Conservation (phyloP, 2,888 invertebrate species). For the Mythimna lalbum region DNA sequence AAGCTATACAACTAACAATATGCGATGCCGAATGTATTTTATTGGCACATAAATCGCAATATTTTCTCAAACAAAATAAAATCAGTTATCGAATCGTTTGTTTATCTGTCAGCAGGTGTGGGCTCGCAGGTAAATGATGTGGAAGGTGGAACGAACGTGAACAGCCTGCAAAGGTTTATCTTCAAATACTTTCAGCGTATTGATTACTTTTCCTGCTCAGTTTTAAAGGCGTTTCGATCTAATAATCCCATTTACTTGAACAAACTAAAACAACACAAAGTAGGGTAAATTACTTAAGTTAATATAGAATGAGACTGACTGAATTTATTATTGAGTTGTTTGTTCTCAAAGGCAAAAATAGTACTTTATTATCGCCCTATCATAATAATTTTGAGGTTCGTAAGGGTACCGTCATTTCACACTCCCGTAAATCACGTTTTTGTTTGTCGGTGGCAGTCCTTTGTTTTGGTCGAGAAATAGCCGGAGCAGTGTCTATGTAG, state of each 20-base stretch:
- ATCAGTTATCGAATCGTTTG: slow-evolving; percentile 77
- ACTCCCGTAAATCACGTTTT: slow-evolving; percentile 83
- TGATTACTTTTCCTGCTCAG: slow-evolving; percentile 47
- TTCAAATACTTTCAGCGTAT: slow-evolving; percentile 54
- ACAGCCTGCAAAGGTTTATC: slow-evolving; percentile 63
- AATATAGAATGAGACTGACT: slow-evolving; percentile 29
- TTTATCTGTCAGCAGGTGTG: slow-evolving; percentile 75
- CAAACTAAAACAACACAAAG: slow-evolving; percentile 50
- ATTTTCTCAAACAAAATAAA: slow-evolving; percentile 73
- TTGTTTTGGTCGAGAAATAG: slow-evolving; percentile 76
- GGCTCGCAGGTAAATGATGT: slow-evolving; percentile 74
- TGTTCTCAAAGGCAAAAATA: slow-evolving; percentile 56
- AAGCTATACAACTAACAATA: slow-evolving; percentile 43
- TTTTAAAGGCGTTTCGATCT: slow-evolving; percentile 41
- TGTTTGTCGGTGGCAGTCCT: slow-evolving; percentile 80
- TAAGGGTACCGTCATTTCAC: slow-evolving; percentile 78
- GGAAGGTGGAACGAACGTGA: slow-evolving; percentile 72
- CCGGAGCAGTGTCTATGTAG: slow-evolving; percentile 65
- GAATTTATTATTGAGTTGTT: slow-evolving; percentile 49
- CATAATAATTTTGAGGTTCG: slow-evolving; percentile 74
- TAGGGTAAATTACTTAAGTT: slow-evolving; percentile 34
- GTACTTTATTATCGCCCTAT: slow-evolving; percentile 68
- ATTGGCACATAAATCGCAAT: slow-evolving; percentile 62
- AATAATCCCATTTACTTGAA: slow-evolving; percentile 47
- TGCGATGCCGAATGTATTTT: slow-evolving; percentile 54